These are phyloP conservation scores for Subanguina moxae DNA, from an alignment of 1,140 invertebrate genomes.

Conservation along the genomic window DNA sequence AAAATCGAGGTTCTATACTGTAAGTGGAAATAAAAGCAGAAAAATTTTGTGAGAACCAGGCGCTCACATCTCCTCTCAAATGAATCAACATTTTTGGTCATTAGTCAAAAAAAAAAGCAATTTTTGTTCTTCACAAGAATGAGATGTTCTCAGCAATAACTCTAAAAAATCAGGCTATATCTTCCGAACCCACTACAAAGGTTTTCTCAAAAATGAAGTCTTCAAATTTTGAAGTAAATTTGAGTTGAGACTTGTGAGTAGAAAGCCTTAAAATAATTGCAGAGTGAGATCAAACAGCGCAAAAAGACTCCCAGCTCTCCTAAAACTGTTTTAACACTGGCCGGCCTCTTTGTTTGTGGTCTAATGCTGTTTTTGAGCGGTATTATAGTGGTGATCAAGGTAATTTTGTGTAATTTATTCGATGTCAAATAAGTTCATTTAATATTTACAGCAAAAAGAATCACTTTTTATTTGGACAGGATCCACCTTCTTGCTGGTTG, in stretches of 20 bases:
- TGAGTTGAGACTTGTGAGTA: not conserved
- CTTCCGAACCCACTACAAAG: too few relatives aligned
- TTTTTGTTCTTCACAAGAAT: too few relatives aligned
- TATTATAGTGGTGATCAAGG: conserved; percentile 28
- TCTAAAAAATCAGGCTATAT: too few relatives aligned
- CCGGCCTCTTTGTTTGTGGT: conserved; percentile 35
- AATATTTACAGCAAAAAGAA: too few relatives aligned
- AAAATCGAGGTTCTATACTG: too few relatives aligned
- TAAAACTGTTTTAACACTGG: conserved; percentile 20
- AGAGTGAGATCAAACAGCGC: conserved; percentile 17
- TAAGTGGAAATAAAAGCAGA: too few relatives aligned
- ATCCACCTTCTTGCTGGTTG: conserved; percentile 14
- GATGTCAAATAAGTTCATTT: too few relatives aligned
- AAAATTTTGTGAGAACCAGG: too few relatives aligned
- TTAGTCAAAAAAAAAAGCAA: too few relatives aligned
- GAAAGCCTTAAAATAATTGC: not conserved
- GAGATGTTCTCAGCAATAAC: not conserved
- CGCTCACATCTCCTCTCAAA: not conserved
- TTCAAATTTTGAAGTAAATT: not conserved
- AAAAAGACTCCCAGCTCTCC: conserved; percentile 29
- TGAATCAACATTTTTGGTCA: not conserved
- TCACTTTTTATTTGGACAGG: not conserved
- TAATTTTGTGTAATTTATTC: not conserved
- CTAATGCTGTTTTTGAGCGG: conserved; percentile 28
- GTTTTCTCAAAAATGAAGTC: too few relatives aligned